Percentiles rank a stretch among this genome's conserved stretches.
Evolutionary conservation across 2,888 invertebrate species (phyloP).

Genomic region (Drosophila sordidapex): DNA sequence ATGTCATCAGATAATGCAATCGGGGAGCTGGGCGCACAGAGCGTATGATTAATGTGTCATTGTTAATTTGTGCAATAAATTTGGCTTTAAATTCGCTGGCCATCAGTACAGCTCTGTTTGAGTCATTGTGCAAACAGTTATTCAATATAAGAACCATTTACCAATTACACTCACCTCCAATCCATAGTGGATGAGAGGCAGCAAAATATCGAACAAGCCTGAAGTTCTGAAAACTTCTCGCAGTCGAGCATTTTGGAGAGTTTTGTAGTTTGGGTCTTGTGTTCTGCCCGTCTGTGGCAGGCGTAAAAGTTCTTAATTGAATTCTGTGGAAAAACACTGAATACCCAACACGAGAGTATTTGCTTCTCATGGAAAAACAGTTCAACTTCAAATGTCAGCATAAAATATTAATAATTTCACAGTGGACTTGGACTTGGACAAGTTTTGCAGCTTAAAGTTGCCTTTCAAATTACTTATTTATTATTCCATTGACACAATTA

Average conservation of each 20-base stretch:
- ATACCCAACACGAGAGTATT: conserved; percentile 23
- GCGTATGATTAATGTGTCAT: conserved; percentile 72
- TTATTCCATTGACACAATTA: conserved; percentile 32
- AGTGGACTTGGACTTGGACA: conserved; percentile 8
- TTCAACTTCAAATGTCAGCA: conserved; percentile 60
- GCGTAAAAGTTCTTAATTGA: conserved; percentile 73
- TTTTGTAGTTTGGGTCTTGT: conserved; percentile 3
- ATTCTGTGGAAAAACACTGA: conserved; percentile 63
- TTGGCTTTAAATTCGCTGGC: conserved; percentile 45
- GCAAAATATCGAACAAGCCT: conserved; percentile 52
- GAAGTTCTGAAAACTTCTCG: conserved; percentile 30
- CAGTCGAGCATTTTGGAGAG: conserved; percentile 17
- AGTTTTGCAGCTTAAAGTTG: conserved; percentile 22
- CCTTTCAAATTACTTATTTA: conserved; percentile 25
- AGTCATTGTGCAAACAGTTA: conserved; percentile 30
- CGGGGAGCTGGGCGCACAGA: conserved; percentile 29
- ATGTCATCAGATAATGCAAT: conserved; percentile 45
- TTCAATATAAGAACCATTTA: conserved; percentile 14
- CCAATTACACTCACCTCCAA: background rate
- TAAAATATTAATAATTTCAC: conserved; percentile 57
- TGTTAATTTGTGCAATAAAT: conserved; percentile 68
- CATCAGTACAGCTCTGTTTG: background rate
- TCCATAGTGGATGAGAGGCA: conserved; percentile 28
- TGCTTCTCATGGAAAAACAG: conserved; percentile 57
- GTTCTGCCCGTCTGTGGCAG: conserved; percentile 34